Base-by-base conservation (phyloP, 1,140 invertebrate genomes). In the Pseudomyrmex concolor region DNA sequence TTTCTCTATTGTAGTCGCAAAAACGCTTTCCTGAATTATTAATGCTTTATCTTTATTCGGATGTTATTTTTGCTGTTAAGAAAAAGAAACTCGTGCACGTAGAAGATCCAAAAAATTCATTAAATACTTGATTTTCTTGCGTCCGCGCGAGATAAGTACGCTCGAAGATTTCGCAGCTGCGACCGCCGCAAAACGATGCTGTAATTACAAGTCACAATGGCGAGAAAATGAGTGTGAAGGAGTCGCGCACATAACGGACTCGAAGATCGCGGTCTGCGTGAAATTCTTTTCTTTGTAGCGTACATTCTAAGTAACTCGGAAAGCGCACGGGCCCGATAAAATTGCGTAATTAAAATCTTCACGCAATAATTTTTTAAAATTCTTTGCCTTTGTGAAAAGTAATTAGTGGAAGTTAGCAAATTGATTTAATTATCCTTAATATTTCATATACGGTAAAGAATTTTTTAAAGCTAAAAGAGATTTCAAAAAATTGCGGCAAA, bases 141-240 rank as follows among this genome's bases (percentile, higher is more conserved):
- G 7, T 59, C 10, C 54, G n/a, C 64, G 15, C 7, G 55, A 80
- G 54, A 80, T 80, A 70, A 78, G 43, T 60, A 54, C 45, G 43
- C 43, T 55, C n/a, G 19, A 60, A 80, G 76, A 80, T 80, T 80
- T 80, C 66, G 66, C 76, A 80, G 76, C 66, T 80, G 43, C 43
- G 43, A 34, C 66, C 19, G 66, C 76, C 67, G 22, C 45, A 59
- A 80, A 80, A 80, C 54, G 66, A 80, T 50, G 76, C 76, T 51
- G 76, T 80, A 80, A 80, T 80, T 80, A 80, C 45, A 10, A 60
- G 54, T 25, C 54, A 80, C 66, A 80, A 80, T 80, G 45, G 54
- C 76, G 66, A 80, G 66, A 59, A 59, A 80, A 80, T 80, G 54
- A 80, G 54, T 48, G 64, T 59, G 51, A 78, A 70, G 43, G 19